Evolutionary conservation across 1,140 invertebrate species (phyloP).

Genomic region (Portunus trituberculatus): DNA sequence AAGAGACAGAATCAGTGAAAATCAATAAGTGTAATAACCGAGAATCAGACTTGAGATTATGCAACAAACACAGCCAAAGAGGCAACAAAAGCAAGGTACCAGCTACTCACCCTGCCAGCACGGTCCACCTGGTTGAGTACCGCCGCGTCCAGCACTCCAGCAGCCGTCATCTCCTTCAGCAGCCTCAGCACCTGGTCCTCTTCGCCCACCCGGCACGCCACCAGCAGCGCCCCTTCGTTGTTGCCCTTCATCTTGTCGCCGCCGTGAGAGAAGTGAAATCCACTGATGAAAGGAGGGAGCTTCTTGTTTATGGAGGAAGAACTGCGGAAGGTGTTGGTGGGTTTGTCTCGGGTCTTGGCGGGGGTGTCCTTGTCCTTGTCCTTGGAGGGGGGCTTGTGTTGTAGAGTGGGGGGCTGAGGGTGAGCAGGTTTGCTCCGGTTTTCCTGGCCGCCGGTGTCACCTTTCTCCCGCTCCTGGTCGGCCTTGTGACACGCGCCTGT

Average conservation of each 20-base stretch:
- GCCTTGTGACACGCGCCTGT: background rate
- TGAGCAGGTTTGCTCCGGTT: background rate
- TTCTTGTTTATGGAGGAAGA: background rate
- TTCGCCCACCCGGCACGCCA: constrained; percentile 73
- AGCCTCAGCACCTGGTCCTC: constrained; percentile 75
- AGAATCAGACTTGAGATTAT: too few species aligned
- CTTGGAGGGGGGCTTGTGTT: constrained; percentile 43
- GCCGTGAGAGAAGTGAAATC: constrained; percentile 24
- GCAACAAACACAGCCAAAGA: background rate
- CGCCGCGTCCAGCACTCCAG: constrained; percentile 56
- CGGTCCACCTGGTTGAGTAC: constrained; percentile 74
- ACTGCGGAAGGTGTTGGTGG: background rate
- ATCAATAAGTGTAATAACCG: too few species aligned
- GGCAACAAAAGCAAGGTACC: background rate
- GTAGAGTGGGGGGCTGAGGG: background rate
- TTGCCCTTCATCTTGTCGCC: constrained; percentile 75
- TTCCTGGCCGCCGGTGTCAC: background rate
- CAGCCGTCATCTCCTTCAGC: constrained; percentile 70
- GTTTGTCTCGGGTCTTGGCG: too few species aligned
- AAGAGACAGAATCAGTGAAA: too few species aligned
- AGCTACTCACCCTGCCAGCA: constrained; percentile 74
- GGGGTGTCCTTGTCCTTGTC: background rate
- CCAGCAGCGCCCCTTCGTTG: constrained; percentile 73
- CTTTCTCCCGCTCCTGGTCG: constrained; percentile 7
- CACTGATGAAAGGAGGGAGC: constrained; percentile 53